Base-by-base conservation (phyloP, 2,797 vertebrate genomes). In the Graptemys geographica region DNA sequence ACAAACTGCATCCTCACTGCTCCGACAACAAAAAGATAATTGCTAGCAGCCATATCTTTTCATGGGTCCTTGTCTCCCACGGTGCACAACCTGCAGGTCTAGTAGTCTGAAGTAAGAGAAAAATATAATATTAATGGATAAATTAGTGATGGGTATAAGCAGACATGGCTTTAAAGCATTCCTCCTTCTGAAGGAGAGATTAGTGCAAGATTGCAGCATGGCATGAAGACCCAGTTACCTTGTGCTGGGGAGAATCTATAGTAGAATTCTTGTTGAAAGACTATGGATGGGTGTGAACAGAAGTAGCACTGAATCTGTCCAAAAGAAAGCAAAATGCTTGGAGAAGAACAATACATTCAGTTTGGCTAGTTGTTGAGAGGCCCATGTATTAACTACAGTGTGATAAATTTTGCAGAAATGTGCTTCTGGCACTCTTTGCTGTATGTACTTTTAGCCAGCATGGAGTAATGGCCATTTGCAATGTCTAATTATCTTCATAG, bases 401-500 rank as follows among this genome's bases (percentile, higher is more conserved):
- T 37, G 69, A 49, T 19, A 88, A 91, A 72, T 76, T 1, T 78
- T 78, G 31, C 31, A 90, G 88, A 56, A 89, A 59, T 0, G 0
- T 53, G 37, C n/a, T 79, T 91, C 81, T 96, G 90, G 83, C 83
- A 57, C 56, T 52, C n/a, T 49, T 37, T 94, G 16, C 47, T 92
- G 91, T 31, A 27, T 89, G 51, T 59, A 31, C 7, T 93, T 31
- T 92, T 25, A 78, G 86, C 76, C 85, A 90, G 41, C 0, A 0
- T 83, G 13, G 69, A 81, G 44, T 56, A 81, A 90, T 59, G 57
- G 82, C 18, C 78, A 87, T 94, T 94, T 94, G 87, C 84, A 80
- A 85, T 88, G 41, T 92, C 91, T 94, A 92, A 93, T 95, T 96
- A 72, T 79, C 44, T 79, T 93, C 92, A 89, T 57, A 92, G 91